Conservation (phyloP, 1,140 invertebrate genomes). For the Tyrophagus putrescentiae region DNA sequence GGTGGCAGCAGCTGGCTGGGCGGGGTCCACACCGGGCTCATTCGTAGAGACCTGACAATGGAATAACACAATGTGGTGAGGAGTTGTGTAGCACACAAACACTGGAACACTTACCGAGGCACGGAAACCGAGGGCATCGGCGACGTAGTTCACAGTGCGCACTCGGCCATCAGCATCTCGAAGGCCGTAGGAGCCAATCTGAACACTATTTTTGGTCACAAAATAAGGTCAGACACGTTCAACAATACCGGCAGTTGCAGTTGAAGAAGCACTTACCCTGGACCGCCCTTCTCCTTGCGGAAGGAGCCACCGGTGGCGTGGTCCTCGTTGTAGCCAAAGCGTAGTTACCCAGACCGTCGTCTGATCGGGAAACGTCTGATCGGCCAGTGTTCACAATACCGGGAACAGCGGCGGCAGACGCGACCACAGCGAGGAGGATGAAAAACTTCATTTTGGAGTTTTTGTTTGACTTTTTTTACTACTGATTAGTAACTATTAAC, state of each 20-base stretch:
- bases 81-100: too few relatives aligned
- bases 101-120: too few relatives aligned
- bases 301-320: conserved; percentile 26
- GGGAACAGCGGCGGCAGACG: conserved; percentile 22
- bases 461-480: background rate
- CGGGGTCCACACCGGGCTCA: conserved; percentile 26
- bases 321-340: conserved; percentile 27
- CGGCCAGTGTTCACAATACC: background rate
- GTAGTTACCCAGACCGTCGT: conserved; percentile 25
- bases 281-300: conserved; percentile 26
- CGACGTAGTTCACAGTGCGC: conserved; percentile 26
- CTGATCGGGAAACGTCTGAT: conserved; percentile 5
- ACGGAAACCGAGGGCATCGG: conserved; percentile 28
- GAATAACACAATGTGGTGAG: too few relatives aligned
- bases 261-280: too few relatives aligned
- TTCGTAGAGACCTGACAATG: too few relatives aligned
- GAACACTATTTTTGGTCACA: too few relatives aligned
- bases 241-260: too few relatives aligned
- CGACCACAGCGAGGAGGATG: background rate
- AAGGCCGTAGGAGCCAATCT: conserved; percentile 28
- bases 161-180: conserved; percentile 28
- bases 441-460: conserved; percentile 9
- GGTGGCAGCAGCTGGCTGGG: conserved; percentile 24
- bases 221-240: too few relatives aligned
- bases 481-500: too few relatives aligned